These are phyloP conservation scores for Balearica regulorum DNA, from an alignment of 2,797 vertebrate species.

Conservation along the genomic window DNA sequence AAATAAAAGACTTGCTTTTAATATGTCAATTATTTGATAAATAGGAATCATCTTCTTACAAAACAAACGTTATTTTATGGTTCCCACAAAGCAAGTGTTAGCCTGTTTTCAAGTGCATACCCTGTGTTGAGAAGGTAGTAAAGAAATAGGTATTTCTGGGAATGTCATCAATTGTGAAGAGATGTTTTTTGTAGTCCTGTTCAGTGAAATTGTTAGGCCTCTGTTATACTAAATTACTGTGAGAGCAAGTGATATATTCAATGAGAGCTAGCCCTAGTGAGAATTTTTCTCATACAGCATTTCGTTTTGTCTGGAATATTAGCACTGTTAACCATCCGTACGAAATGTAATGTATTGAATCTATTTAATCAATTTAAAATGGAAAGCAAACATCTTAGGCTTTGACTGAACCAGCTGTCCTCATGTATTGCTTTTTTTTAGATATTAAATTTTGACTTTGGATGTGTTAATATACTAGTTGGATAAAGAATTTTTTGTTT, in stretches of 20 bases:
- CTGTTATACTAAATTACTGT: background rate
- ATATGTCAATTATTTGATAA: background rate
- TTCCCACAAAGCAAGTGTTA: background rate
- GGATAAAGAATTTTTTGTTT: background rate
- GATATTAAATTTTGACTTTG: background rate
- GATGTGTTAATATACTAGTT: background rate
- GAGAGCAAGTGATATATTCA: background rate
- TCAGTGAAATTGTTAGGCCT: background rate
- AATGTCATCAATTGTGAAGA: background rate
- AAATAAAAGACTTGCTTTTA: slow-evolving; percentile 19
- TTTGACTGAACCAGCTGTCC: background rate
- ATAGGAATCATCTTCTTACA: background rate
- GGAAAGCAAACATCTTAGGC: background rate
- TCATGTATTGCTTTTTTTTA: background rate
- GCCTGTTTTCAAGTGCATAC: background rate
- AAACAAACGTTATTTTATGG: background rate
- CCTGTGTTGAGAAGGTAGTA: background rate
- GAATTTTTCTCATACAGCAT: background rate
- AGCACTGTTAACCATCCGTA: slow-evolving; percentile 29
- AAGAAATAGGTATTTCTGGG: slow-evolving; percentile 6
- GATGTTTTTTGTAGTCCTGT: background rate
- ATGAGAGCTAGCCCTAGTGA: background rate
- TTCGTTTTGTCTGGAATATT: slow-evolving; percentile 23
- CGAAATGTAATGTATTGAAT: background rate
- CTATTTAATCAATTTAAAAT: slow-evolving; percentile 14